A percentile compares a stretch with the other conserved stretches of the same genome.
phyloP scores from a whole-genome alignment of 2,113 vertebrate species.

The Polypterus bichir region DNA sequence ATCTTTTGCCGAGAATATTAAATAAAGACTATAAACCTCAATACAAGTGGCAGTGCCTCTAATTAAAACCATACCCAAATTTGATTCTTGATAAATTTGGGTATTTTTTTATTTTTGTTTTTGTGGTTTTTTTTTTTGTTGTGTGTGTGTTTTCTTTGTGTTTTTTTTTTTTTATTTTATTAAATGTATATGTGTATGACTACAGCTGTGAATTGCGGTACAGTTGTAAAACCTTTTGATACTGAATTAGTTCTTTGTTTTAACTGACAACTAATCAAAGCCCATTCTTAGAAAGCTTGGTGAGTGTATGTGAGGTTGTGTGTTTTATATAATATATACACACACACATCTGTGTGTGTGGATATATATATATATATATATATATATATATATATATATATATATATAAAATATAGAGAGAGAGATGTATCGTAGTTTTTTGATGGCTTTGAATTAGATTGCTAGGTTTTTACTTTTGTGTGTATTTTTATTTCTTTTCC shows the following conservation, averaged over 20 bases:
- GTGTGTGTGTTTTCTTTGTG: conserved; percentile 51
- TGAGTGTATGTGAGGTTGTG: too few relatives aligned
- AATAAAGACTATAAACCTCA: conserved; percentile 80
- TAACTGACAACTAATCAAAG: conserved; percentile 31
- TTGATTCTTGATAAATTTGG: conserved; percentile 67
- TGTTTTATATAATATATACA: neutral
- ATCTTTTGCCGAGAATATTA: conserved; percentile 24
- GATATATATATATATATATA: neutral
- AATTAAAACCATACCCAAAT: conserved; percentile 61
- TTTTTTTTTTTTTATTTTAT: conserved; percentile 45
- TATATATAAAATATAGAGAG: neutral
- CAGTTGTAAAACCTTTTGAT: conserved; percentile 82
- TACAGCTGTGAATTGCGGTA: conserved; percentile 93
- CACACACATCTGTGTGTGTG: neutral
- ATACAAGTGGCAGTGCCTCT: conserved; percentile 83
- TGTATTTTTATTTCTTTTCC: conserved; percentile 25
- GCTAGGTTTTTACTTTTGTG: conserved; percentile 29
- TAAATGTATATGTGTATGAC: conserved; percentile 77
- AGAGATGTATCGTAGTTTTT: conserved; percentile 19
- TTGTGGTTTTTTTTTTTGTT: conserved; percentile 24
- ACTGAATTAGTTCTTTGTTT: conserved; percentile 53
- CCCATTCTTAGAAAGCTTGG: conserved; percentile 22
- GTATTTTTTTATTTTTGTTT: conserved; percentile 55
- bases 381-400: conserved; percentile 26
- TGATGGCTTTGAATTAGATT: conserved; percentile 30